A percentile compares a stretch with the other conserved stretches of the same genome.
These are phyloP conservation scores for Halisarca cf. caerulea DNA, from an alignment of 37 sponge, comb jelly and placozoan species.

Conservation along the genomic window DNA sequence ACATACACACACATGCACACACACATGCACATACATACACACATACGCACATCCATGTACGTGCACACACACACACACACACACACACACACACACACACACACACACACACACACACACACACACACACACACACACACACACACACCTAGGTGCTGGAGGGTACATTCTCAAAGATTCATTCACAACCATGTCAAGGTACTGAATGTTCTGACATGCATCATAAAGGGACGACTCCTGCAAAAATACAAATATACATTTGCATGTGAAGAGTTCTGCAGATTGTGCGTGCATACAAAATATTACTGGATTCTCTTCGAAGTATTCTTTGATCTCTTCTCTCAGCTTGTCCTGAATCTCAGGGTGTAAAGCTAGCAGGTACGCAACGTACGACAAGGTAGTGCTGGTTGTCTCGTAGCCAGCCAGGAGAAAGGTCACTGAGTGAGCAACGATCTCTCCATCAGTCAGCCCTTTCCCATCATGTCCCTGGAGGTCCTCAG, in stretches of 20 bases:
- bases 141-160: conserved; percentile 58
- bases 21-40: not conserved
- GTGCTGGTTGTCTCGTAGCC: conserved; percentile 85
- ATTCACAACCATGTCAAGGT: conserved; percentile 71
- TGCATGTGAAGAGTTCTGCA: not conserved
- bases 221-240: conserved; percentile 71
- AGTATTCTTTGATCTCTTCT: conserved; percentile 55
- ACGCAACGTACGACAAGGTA: conserved; percentile 57
- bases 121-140: not conserved
- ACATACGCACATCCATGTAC: conserved; percentile 9
- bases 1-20: too few relatives aligned
- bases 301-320: conserved; percentile 59
- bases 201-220: conserved; percentile 63
- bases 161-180: conserved; percentile 81
- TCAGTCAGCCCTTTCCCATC: conserved; percentile 36
- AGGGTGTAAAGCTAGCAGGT: conserved; percentile 70
- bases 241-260: not conserved
- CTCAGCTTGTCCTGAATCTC: conserved; percentile 64
- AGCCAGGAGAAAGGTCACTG: conserved; percentile 70
- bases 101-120: conserved; percentile 28
- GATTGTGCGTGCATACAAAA: not conserved
- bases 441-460: conserved; percentile 50
- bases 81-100: conserved; percentile 30
- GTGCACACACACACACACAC: conserved; percentile 20
- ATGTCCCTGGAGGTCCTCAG: conserved; percentile 7